Conservation (phyloP, 2,113 vertebrate genomes). For the Hyperopisus bebe region DNA sequence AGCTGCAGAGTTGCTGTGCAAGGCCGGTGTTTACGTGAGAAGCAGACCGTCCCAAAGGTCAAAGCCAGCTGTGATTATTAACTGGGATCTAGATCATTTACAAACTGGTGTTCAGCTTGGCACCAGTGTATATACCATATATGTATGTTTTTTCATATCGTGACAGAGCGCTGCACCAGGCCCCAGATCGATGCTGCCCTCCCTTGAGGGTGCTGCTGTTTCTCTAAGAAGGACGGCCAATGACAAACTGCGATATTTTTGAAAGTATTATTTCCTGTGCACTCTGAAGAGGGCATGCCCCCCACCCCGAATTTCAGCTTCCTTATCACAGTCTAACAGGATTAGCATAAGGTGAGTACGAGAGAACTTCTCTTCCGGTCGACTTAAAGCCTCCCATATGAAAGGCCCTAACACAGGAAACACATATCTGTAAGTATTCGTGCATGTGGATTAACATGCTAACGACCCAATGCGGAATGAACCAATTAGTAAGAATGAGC, state of each 20-base stretch:
- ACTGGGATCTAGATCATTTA: neutral
- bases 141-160: neutral
- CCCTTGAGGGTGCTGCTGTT: neutral
- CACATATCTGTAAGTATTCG: neutral
- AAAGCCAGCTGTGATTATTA: neutral
- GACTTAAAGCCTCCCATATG: neutral
- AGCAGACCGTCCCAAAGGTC: neutral
- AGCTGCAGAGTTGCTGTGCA: neutral
- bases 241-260: neutral
- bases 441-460: neutral
- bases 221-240: neutral
- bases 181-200: neutral
- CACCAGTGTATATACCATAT: neutral
- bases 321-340: constrained; percentile 30
- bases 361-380: neutral
- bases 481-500: neutral
- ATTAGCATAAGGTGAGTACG: constrained; percentile 6
- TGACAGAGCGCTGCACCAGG: neutral
- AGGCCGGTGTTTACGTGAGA: neutral
- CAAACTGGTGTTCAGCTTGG: neutral
- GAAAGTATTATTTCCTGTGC: neutral
- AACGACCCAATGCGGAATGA: neutral
- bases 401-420: neutral
- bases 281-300: constrained; percentile 21
- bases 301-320: neutral